A percentile compares a stretch with the other conserved stretches of the same genome.
These are phyloP conservation scores for Cataglyphis hispanica DNA, from an alignment of 1,140 invertebrate genomes.

Conservation along the genomic window DNA sequence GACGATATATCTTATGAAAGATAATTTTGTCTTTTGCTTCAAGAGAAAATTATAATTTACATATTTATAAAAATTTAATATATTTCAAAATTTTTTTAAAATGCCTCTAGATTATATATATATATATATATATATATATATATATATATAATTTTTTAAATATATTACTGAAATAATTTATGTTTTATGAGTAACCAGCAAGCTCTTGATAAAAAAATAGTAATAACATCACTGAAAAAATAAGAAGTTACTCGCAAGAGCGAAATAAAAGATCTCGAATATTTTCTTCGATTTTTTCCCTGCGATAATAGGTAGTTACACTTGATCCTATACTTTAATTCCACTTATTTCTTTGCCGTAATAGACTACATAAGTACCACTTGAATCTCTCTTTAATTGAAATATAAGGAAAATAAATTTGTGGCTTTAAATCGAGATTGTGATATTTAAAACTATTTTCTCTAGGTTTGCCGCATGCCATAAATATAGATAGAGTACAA, in stretches of 20 bases:
- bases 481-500: neutral
- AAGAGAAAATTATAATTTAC: no score
- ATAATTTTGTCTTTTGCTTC: neutral
- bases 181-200: neutral
- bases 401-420: slow-evolving; percentile 6
- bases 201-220: no score
- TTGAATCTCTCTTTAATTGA: neutral
- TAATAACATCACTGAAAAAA: neutral
- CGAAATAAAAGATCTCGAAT: neutral
- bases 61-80: no score
- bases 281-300: neutral
- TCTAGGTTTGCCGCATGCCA: neutral
- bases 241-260: neutral
- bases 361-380: neutral
- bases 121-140: no score
- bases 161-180: neutral
- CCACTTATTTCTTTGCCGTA: neutral
- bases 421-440: neutral
- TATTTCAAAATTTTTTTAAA: neutral
- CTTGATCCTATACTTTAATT: neutral
- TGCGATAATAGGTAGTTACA: neutral
- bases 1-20: neutral
- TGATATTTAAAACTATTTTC: neutral
- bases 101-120: neutral
- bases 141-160: neutral